phyloP scores from a whole-genome alignment of 2,797 vertebrate species.

The Acipenser oxyrinchus region DNA sequence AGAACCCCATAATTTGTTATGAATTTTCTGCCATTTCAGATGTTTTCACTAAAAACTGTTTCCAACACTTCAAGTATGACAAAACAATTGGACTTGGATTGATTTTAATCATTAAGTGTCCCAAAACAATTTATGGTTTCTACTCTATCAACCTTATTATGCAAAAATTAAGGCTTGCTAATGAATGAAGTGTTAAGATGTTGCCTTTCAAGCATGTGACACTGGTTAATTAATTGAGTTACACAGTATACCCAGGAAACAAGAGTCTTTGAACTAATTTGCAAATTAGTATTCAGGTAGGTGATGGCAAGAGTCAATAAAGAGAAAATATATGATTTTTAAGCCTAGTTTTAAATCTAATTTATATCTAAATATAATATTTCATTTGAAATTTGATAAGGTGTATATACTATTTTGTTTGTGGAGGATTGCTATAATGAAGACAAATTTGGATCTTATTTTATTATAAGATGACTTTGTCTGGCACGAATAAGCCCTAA shows the following conservation, averaged over 20 bases:
- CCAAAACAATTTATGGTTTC: not conserved
- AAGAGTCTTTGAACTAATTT: not conserved
- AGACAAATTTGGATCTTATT: too few species aligned
- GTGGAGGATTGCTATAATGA: too few species aligned
- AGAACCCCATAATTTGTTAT: not conserved
- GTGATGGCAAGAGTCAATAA: not conserved
- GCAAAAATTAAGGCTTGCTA: not conserved
- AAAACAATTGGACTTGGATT: not conserved
- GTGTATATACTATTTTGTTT: too few species aligned
- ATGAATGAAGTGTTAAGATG: not conserved
- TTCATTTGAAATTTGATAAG: too few species aligned
- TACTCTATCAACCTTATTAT: not conserved
- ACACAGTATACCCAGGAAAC: not conserved
- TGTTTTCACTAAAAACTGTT: not conserved
- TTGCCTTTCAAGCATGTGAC: constrained; percentile 3
- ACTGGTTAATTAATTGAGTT: constrained; percentile 1
- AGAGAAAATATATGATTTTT: not conserved
- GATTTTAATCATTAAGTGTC: not conserved
- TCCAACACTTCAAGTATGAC: not conserved
- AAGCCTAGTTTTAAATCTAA: too few species aligned
- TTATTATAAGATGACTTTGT: too few species aligned
- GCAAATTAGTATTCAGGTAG: not conserved
- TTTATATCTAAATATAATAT: too few species aligned
- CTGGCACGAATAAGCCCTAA: too few species aligned
- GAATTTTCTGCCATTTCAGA: not conserved